phyloP scores from a whole-genome alignment of 1,140 invertebrate species.

The Eupristina koningsbergeri region DNA sequence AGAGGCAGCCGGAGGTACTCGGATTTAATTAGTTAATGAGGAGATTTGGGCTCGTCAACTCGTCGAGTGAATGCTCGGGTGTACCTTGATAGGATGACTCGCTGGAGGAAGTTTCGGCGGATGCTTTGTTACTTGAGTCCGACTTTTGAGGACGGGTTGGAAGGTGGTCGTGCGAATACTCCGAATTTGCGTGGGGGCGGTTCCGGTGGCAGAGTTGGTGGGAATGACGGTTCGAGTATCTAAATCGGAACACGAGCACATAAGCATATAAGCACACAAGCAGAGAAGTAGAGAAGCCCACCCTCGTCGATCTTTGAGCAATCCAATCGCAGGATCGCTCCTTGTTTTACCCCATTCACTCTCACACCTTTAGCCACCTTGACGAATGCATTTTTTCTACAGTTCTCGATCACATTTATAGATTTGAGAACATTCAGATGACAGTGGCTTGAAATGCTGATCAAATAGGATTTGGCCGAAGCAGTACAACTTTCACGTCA shows the following conservation, averaged over 20 bases:
- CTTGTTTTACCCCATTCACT: constrained; percentile 12
- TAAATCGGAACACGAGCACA: background rate
- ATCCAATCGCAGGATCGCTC: background rate
- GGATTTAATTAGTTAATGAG: constrained; percentile 33
- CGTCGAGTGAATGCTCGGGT: background rate
- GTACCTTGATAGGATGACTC: constrained; percentile 42
- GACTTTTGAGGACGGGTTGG: constrained; percentile 51
- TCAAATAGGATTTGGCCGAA: too few relatives aligned
- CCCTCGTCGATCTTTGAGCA: too few relatives aligned
- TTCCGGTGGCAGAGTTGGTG: constrained; percentile 33
- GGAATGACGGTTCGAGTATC: constrained; percentile 49
- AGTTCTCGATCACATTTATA: too few relatives aligned
- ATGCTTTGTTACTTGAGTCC: constrained; percentile 62
- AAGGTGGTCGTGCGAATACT: constrained; percentile 46
- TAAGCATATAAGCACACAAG: background rate
- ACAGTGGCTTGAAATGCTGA: too few relatives aligned
- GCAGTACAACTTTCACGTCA: too few relatives aligned
- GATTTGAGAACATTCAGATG: too few relatives aligned
- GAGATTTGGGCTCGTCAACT: background rate
- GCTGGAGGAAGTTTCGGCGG: constrained; percentile 58
- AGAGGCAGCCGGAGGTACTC: background rate
- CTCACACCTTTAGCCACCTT: too few relatives aligned
- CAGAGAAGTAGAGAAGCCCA: background rate
- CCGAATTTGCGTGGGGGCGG: constrained; percentile 45
- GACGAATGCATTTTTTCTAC: too few relatives aligned